phyloP scores from a whole-genome alignment of 2,888 invertebrate species.

The Acronicta aceris region DNA sequence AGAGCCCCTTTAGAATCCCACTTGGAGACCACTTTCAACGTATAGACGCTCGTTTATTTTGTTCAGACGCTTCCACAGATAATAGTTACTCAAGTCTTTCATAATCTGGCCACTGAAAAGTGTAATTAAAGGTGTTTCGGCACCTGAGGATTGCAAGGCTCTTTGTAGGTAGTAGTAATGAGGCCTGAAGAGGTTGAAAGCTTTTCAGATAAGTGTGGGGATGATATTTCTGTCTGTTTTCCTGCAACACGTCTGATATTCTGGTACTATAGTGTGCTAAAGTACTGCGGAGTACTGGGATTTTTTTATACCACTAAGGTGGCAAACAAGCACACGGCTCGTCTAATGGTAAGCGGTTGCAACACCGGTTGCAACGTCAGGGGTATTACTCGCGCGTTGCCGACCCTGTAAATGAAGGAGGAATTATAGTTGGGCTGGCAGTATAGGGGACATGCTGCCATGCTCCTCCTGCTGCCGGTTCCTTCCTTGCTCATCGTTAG shows the following conservation, averaged over 20 bases:
- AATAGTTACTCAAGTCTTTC: slow-evolving; percentile 25
- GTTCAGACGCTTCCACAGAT: slow-evolving; percentile 4
- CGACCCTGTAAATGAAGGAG: no score
- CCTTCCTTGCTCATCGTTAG: no score
- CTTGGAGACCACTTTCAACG: background rate
- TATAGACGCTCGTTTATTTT: background rate
- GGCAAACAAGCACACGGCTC: no score
- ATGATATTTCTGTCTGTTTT: slow-evolving; percentile 41
- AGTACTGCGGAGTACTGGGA: no score
- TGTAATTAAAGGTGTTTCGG: slow-evolving; percentile 50
- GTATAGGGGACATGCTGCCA: no score
- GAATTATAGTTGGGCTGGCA: no score
- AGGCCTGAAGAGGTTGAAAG: slow-evolving; percentile 62
- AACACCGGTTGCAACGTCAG: no score
- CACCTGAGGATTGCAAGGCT: slow-evolving; percentile 56
- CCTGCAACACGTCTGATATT: slow-evolving; percentile 9
- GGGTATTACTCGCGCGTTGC: no score
- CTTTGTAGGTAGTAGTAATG: slow-evolving; percentile 53
- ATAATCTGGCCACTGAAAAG: slow-evolving; percentile 30
- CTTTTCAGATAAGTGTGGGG: slow-evolving; percentile 47
- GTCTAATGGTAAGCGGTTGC: no score
- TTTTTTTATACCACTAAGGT: no score
- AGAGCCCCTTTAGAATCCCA: background rate
- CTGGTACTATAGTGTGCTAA: background rate
- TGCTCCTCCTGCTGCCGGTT: no score